Evolutionary conservation across 2,113 vertebrate genomes (phyloP), one percentile per base, ranked within the genome.

Genomic region (Channa maculata): DNA sequence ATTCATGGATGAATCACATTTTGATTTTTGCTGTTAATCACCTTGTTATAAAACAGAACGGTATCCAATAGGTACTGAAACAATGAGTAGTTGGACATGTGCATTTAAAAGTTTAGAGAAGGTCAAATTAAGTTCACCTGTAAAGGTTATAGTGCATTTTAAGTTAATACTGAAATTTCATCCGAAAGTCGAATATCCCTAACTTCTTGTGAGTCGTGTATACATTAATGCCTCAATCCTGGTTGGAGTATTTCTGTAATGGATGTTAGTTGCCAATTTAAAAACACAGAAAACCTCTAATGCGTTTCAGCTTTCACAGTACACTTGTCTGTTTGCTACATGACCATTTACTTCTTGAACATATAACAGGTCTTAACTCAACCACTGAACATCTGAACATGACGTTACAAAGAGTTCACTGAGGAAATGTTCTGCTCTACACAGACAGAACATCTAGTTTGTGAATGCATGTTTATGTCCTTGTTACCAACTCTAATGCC

Each of bases 271-370:
- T 34, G 37, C 38, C 49, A 69, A 72, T 76, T 70, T 74, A 61
- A 50, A 72, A 61, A 71, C 51, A 62, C 43, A 50, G 62, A 51
- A 67, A 70, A 80, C 44, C 49, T 82, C 61, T 63, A 6, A 58
- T 59, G 58, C 76, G 59, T 75, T 24, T 74, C 71, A 79, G 6
- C 53, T 65, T 51, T 34, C 13, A 49, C 11, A 34, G 37, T 63
- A 52, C 11, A 7, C 5, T 50, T 57, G 36, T 60, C n/a, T 50
- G 44, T 5, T 11, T 38, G 5, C 38, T 37, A n/a, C 3, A 6
- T 43, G 49, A 58, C 5, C 33, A 5, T 48, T 58, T 38, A 69
- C 51, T 66, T 58, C n/a, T 54, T 45, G 36, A 57, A 34, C 6
- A 33, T 54, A 33, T 24, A 49, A 69, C 3, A 8, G 65, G 38